Percentiles rank a stretch among this genome's conserved stretches.
These are phyloP conservation scores for Stomorhina lunata DNA, from an alignment of 2,888 invertebrate genomes.

Conservation along the genomic window DNA sequence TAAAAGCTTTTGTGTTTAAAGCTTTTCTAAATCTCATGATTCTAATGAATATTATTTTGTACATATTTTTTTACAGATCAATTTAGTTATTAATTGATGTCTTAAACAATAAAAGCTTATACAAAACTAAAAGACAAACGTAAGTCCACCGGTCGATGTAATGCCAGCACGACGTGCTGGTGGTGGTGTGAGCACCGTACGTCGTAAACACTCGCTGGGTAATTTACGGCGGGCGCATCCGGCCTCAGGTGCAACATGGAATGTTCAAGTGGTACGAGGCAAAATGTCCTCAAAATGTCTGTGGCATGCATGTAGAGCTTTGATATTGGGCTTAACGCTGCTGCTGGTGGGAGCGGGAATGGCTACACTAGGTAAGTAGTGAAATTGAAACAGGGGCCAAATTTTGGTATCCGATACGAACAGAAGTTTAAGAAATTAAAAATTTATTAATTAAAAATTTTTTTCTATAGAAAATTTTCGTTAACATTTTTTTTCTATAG, in stretches of 20 bases:
- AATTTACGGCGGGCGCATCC: conserved; percentile 87
- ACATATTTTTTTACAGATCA: too few relatives aligned
- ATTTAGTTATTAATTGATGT: background rate
- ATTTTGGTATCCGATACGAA: too few relatives aligned
- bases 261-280: conserved; percentile 91
- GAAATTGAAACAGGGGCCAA: too few relatives aligned
- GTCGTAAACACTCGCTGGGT: conserved; percentile 80
- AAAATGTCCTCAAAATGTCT: conserved; percentile 94
- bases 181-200: conserved; percentile 70
- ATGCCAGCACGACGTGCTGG: conserved; percentile 67
- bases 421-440: background rate
- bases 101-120: background rate
- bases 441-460: background rate
- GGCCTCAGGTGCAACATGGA: conserved; percentile 91
- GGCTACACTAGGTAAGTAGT: conserved; percentile 92
- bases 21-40: too few relatives aligned
- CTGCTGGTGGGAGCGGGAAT: conserved; percentile 94
- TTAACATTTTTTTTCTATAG: background rate
- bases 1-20: too few relatives aligned
- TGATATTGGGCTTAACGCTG: conserved; percentile 91
- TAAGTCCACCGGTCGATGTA: conserved; percentile 46
- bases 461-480: background rate
- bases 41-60: too few relatives aligned
- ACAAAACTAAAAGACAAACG: background rate
- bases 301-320: conserved; percentile 96